Conservation (phyloP, 2,888 invertebrate genomes). For the Ligdia adustata region DNA sequence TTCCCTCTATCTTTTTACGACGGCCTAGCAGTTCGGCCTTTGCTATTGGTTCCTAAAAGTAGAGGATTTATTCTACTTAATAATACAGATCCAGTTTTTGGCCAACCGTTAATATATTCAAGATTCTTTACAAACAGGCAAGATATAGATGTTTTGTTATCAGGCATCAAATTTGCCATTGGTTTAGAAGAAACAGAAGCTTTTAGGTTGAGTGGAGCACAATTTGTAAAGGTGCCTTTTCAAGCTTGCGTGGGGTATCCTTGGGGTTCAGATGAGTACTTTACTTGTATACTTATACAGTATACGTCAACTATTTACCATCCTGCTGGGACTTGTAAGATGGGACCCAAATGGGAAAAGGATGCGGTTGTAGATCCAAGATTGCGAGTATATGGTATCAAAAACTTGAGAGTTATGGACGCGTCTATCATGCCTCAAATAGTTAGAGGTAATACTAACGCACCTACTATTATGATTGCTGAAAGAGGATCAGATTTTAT, state of each 20-base stretch:
- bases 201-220: conserved; percentile 82
- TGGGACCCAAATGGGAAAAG: conserved; percentile 86
- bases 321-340: conserved; percentile 88
- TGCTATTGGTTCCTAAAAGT: conserved; percentile 86
- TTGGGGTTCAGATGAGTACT: conserved; percentile 87
- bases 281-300: conserved; percentile 85
- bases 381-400: conserved; percentile 85
- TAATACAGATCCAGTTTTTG: conserved; percentile 87
- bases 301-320: conserved; percentile 89
- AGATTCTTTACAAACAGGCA: conserved; percentile 86
- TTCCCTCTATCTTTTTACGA: conserved; percentile 86
- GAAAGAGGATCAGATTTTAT: conserved; percentile 92
- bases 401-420: conserved; percentile 86
- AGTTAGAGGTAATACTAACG: conserved; percentile 90
- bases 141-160: conserved; percentile 85
- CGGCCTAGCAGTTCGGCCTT: conserved; percentile 85
- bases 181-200: conserved; percentile 84
- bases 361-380: conserved; percentile 87
- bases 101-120: conserved; percentile 89
- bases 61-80: conserved; percentile 86
- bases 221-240: conserved; percentile 81
- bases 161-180: conserved; percentile 84
- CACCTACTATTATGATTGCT: conserved; percentile 93
- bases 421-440: conserved; percentile 87
- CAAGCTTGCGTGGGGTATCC: conserved; percentile 81